Evolutionary conservation across 2,113 vertebrate species (phyloP), one percentile per base, ranked within the genome.

Genomic region (Lipophrys pholis): DNA sequence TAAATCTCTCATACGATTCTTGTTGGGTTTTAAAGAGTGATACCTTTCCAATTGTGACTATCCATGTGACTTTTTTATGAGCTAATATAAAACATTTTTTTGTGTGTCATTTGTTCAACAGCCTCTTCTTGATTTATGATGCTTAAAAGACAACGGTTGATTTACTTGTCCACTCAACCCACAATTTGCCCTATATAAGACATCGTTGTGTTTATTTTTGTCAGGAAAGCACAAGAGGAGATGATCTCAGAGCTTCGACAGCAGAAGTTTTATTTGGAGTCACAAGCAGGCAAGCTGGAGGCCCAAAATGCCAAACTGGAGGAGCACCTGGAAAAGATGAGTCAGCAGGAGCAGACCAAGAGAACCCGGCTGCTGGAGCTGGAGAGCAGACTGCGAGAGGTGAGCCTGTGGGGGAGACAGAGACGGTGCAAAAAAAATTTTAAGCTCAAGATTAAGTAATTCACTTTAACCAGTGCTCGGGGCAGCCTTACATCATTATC

Each of bases 181-280:
- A 30, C 21, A 30, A 42, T 2, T 5, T 42, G 7, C 11, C 17
- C n/a, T 69, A 15, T 39, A 66, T 76, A 12, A 0, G 8, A 0
- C 17, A 38, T 68, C 10, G 62, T 3, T 70, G 42, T 77, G 38
- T 82, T 11, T 81, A 5, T 75, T 66, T 69, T 78, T 78, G 11
- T 49, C 72, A 99, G 98, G 97, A 98, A 99, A 96, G 97, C 98
- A 70, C 98, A 99, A 83, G 98, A 99, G 83, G 98, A 99, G 89
- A 99, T 99, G 98, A 99, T 99, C 86, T 98, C 97, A 59, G 98
- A 99, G 87, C 95, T 99, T 69, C 94, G 98, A 62, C 97, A 99
- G 86, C 97, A 99, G 91, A 99, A 99, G 89, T 99, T 99, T 91
- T 99, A 99, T 87, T 90, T 99, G 93, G 98, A 99, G 91, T 98